phyloP scores from a whole-genome alignment of 1,140 invertebrate species.

The Zaprionus vittiger region DNA sequence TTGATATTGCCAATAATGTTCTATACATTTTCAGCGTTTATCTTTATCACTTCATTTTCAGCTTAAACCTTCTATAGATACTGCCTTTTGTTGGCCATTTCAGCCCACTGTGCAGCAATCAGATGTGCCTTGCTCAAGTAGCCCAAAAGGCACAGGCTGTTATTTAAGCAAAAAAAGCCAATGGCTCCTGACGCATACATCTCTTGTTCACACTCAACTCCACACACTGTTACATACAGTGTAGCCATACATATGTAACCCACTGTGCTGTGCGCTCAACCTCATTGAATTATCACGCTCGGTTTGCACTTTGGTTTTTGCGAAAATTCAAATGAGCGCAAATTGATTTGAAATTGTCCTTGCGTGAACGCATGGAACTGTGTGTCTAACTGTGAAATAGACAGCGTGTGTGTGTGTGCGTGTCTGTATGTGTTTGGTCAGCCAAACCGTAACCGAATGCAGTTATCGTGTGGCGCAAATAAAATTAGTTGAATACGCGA shows the following conservation, averaged over 20 bases:
- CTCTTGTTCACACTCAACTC: neutral
- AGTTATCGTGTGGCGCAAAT: constrained; percentile 51
- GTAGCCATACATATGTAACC: constrained; percentile 8
- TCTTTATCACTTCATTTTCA: neutral
- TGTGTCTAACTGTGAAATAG: constrained; percentile 10
- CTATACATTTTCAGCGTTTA: neutral
- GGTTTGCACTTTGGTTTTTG: constrained; percentile 61
- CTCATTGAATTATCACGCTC: constrained; percentile 65
- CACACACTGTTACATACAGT: neutral
- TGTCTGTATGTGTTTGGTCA: constrained; percentile 13
- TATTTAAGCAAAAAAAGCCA: constrained; percentile 15
- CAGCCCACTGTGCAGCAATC: constrained; percentile 15
- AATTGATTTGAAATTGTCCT: constrained; percentile 54
- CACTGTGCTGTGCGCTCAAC: constrained; percentile 42
- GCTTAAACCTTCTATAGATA: neutral
- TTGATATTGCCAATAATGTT: too few species aligned
- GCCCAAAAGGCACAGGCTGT: constrained; percentile 17
- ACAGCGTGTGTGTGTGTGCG: neutral
- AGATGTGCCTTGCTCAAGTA: constrained; percentile 6
- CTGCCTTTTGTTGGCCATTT: neutral
- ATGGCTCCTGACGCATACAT: neutral
- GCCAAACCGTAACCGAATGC: constrained; percentile 27
- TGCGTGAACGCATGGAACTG: constrained; percentile 33
- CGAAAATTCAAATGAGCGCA: constrained; percentile 67
- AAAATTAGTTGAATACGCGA: constrained; percentile 48